Conservation (phyloP, 2,797 vertebrate genomes). For the Graptemys geographica region DNA sequence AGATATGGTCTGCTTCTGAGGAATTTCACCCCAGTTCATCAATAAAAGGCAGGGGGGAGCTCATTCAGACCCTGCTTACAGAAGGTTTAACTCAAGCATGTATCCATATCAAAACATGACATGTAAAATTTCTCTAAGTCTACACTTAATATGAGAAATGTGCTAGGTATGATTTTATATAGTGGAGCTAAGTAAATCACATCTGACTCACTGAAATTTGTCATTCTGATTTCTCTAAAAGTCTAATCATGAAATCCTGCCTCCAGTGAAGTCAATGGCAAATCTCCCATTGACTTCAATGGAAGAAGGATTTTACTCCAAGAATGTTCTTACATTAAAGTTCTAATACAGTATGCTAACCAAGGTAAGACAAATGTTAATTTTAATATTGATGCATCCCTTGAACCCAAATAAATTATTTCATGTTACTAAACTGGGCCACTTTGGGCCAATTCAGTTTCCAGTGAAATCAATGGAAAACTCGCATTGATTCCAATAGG, state of each 20-base stretch:
- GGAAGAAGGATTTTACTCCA: not conserved
- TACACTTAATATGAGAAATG: not conserved
- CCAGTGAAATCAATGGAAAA: not conserved
- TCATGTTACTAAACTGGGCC: conserved; percentile 10
- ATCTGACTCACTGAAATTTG: not conserved
- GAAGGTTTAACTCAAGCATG: not conserved
- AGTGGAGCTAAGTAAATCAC: not conserved
- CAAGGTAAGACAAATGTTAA: not conserved
- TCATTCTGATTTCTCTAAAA: not conserved
- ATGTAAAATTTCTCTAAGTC: not conserved
- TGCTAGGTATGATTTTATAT: not conserved
- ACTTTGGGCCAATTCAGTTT: conserved; percentile 34
- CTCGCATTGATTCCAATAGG: not conserved
- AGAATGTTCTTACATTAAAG: not conserved
- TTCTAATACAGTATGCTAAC: not conserved
- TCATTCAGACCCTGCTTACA: no score
- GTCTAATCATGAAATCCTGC: not conserved
- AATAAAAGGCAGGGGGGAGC: no score
- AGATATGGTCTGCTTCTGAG: no score
- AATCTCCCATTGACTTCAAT: no score
- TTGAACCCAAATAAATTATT: conserved; percentile 25
- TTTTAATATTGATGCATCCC: conserved; percentile 34
- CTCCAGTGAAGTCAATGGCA: not conserved
- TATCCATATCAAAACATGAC: not conserved
- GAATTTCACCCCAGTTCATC: no score